These are phyloP conservation scores for Rhynchomys soricoides DNA, from an alignment of 2,113 vertebrate species.

Conservation along the genomic window DNA sequence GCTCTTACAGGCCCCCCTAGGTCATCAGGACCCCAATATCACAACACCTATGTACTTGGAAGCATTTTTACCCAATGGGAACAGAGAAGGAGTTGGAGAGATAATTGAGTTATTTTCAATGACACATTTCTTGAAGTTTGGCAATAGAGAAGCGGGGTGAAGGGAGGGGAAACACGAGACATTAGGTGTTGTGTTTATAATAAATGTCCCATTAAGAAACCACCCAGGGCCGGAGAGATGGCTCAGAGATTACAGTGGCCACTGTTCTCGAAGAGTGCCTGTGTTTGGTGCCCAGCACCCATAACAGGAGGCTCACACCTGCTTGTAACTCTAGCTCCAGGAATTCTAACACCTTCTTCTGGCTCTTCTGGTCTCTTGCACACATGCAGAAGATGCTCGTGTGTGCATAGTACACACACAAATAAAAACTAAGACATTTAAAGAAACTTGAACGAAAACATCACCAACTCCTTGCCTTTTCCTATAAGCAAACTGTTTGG, in stretches of 20 bases:
- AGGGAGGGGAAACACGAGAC: not conserved
- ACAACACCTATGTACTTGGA: not conserved
- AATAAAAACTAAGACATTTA: not conserved
- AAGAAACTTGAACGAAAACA: slow-evolving; percentile 70
- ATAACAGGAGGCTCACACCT: not conserved
- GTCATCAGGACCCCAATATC: not conserved
- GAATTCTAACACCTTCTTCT: not conserved
- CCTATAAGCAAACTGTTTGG: slow-evolving; percentile 62
- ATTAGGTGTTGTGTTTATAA: slow-evolving; percentile 62
- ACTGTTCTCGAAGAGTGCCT: too few species aligned
- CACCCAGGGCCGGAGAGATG: not conserved
- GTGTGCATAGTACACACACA: not conserved
- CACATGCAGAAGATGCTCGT: not conserved
- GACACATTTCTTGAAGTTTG: not conserved
- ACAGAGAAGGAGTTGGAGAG: not conserved
- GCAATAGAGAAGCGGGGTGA: not conserved
- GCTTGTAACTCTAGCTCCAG: not conserved
- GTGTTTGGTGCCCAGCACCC: not conserved
- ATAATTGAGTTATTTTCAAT: not conserved
- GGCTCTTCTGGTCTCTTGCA: not conserved
- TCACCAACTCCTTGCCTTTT: slow-evolving; percentile 73
- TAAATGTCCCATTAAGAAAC: slow-evolving; percentile 75
- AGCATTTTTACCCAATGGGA: not conserved
- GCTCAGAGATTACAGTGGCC: not conserved
- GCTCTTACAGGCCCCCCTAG: not conserved